Base-by-base conservation (phyloP, 1,140 invertebrate genomes). In the Drosophila watanabei region DNA sequence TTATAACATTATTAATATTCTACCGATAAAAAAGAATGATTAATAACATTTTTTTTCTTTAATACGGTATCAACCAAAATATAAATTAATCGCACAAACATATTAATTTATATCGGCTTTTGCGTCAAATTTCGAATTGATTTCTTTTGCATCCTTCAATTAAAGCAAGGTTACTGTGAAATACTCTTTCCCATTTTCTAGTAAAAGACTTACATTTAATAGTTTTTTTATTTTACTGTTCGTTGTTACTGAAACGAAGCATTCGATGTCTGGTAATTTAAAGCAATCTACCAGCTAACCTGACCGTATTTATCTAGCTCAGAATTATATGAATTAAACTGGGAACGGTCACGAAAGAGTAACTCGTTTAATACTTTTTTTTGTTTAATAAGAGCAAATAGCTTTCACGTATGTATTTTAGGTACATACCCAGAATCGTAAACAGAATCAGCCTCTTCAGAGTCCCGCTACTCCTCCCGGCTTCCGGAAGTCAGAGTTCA, bases 401-500 rank as follows among this genome's bases (percentile, higher is more conserved):
- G 16, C 11, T 46, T 5, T 24, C 3, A 24, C 24, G 24, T 24
- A 45, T 5, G 6, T 13, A 13, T 6, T 5, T 14, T 14, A 13
- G 24, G 13, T 33, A 51, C 59, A 9, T 28, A 62, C 60, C 61
- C 33, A 4, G n/a, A n/a, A n/a, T n/a, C n/a, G n/a, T n/a, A n/a
- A n/a, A 6, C 0, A 18, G 13, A 9, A 18, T 8, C n/a, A 35
- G 39, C 9, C 24, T 16, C n/a, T 32, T 75, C 80, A 93, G 68
- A 96, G 93, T 28, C 97, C 97, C 65, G 94, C 95, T 7, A 97
- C 96, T 71, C 97, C 96, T 0, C 97, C 97, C 11, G 95, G 95
- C 94, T 98, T 98, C 60, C 97, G 94, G 86, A 95, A 97, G 93
- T 98, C 98, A 0, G 96, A 95, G 91, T 97, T 98, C 0, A 96